Conservation (phyloP, 2,888 invertebrate genomes). For the Dexiosoma caninum region DNA sequence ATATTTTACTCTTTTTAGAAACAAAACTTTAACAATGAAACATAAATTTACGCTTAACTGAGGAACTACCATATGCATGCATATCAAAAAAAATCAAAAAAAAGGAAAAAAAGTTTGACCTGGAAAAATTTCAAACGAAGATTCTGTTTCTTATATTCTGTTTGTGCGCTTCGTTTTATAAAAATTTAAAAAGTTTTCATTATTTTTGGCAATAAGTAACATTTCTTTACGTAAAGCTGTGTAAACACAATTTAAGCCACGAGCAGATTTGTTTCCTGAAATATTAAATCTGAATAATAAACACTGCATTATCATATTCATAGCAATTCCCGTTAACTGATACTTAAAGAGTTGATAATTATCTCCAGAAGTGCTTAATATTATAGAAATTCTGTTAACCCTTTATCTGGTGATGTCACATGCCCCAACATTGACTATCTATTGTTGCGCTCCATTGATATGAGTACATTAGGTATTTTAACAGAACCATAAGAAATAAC, state of each 20-base stretch:
- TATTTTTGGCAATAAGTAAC: not conserved
- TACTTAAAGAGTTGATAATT: slow-evolving; percentile 9
- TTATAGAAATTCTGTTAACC: too few species aligned
- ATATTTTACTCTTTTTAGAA: not conserved
- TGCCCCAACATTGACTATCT: too few species aligned
- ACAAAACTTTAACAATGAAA: slow-evolving; percentile 7
- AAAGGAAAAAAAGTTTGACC: slow-evolving; percentile 42
- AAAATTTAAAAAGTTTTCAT: not conserved
- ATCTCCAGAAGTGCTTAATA: not conserved
- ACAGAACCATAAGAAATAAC: too few species aligned
- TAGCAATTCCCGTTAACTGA: slow-evolving; percentile 28
- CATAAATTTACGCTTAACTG: not conserved
- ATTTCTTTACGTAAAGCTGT: not conserved
- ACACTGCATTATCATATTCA: not conserved
- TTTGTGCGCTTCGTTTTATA: not conserved
- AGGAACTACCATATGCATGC: not conserved
- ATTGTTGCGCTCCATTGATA: too few species aligned
- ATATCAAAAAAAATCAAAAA: not conserved
- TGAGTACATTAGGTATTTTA: too few species aligned
- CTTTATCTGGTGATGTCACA: too few species aligned
- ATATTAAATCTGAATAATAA: not conserved
- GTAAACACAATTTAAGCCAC: slow-evolving; percentile 18
- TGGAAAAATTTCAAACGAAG: slow-evolving; percentile 45
- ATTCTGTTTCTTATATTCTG: not conserved
- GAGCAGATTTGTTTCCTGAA: not conserved